Evolutionary conservation across 2,113 vertebrate species (phyloP).

Genomic region (Lagenorhynchus albirostris): DNA sequence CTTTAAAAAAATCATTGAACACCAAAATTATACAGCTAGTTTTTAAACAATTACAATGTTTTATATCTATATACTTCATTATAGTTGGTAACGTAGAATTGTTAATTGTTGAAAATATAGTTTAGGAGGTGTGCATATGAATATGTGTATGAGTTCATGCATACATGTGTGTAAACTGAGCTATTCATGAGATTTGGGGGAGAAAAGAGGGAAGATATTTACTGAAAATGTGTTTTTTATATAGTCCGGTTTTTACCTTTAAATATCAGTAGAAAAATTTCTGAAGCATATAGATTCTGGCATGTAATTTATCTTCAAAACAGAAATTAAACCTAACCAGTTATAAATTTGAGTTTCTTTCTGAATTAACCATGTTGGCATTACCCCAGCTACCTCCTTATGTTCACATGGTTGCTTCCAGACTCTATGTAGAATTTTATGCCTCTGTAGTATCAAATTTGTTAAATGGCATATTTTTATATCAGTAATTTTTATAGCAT

Average conservation of each 20-base stretch:
- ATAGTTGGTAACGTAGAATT: constrained; percentile 39
- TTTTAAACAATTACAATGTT: constrained; percentile 60
- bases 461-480: constrained; percentile 81
- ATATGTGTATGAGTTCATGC: neutral
- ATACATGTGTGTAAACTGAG: constrained; percentile 9
- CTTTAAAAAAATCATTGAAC: constrained; percentile 60
- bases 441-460: constrained; percentile 80
- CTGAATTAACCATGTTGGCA: constrained; percentile 79
- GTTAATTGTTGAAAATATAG: constrained; percentile 37
- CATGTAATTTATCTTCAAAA: constrained; percentile 75
- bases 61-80: neutral
- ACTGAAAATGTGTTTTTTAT: constrained; percentile 62
- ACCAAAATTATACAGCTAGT: constrained; percentile 38
- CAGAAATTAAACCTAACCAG: constrained; percentile 75
- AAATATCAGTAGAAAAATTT: constrained; percentile 66
- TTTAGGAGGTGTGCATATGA: neutral
- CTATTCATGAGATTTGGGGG: neutral
- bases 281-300: constrained; percentile 67
- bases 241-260: constrained; percentile 69
- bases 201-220: constrained; percentile 43
- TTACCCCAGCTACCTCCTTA: constrained; percentile 73
- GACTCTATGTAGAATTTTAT: constrained; percentile 78
- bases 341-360: constrained; percentile 79
- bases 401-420: constrained; percentile 78
- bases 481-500: constrained; percentile 82